Percentiles rank a stretch among this genome's conserved stretches.
Conservation (phyloP, 2,797 vertebrate genomes). For the Pangasius mekongensis region DNA sequence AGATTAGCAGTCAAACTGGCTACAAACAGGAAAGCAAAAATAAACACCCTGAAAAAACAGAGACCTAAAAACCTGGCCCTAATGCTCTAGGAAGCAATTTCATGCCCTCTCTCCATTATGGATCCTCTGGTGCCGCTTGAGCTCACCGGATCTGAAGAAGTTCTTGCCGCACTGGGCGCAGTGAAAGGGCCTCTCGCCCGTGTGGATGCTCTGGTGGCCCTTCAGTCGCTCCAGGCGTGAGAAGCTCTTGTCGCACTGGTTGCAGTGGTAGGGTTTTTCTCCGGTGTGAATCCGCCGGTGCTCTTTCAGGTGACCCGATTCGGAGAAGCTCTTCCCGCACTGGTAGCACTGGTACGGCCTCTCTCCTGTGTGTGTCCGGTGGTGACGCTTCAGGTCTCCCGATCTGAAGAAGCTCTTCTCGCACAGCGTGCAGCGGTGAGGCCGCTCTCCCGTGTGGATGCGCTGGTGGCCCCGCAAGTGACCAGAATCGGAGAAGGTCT, state of each 20-base stretch:
- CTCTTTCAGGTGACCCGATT: constrained; percentile 58
- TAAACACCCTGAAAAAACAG: constrained; percentile 5
- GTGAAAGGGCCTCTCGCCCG: constrained; percentile 57
- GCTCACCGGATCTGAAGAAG: constrained; percentile 57
- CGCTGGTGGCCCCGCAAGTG: constrained; percentile 60
- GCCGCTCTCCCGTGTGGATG: constrained; percentile 55
- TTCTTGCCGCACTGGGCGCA: constrained; percentile 57
- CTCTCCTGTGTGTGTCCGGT: constrained; percentile 57
- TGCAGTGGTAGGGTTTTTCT: constrained; percentile 58
- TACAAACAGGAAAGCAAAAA: not conserved
- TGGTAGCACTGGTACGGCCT: constrained; percentile 59
- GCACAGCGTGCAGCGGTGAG: constrained; percentile 56
- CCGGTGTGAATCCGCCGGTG: constrained; percentile 58
- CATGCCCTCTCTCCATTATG: constrained; percentile 52
- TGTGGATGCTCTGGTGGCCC: constrained; percentile 61
- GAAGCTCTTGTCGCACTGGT: constrained; percentile 60
- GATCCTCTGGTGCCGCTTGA: constrained; percentile 58
- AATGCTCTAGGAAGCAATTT: not conserved
- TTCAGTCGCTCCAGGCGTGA: constrained; percentile 57
- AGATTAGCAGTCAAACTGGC: not conserved
- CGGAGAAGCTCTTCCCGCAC: constrained; percentile 58
- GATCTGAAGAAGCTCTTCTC: constrained; percentile 59
- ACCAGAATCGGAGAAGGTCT: constrained; percentile 57
- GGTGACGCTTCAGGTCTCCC: constrained; percentile 51
- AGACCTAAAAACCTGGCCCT: not conserved